Conservation (phyloP, 2,888 invertebrate genomes). For the Phoenoteleia sp. region DNA sequence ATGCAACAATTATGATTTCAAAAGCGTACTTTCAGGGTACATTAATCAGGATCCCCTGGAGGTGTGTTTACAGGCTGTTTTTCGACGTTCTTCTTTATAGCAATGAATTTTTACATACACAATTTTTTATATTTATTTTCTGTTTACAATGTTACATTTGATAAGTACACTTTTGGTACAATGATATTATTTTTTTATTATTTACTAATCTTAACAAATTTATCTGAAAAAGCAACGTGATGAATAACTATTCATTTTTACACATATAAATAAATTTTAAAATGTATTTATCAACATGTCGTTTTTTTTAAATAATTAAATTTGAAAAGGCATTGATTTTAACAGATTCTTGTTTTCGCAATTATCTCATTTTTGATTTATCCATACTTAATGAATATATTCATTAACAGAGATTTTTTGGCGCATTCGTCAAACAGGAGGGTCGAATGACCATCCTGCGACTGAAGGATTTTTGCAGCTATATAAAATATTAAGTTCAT, state of each 20-base stretch:
- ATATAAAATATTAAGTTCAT: constrained; percentile 12
- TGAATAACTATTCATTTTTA: no score
- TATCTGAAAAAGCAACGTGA: no score
- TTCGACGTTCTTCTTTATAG: background rate
- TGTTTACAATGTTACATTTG: no score
- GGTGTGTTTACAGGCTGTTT: background rate
- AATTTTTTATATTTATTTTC: background rate
- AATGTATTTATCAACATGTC: no score
- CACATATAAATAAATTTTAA: no score
- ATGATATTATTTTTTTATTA: background rate
- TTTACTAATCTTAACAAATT: no score
- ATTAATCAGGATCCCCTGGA: background rate
- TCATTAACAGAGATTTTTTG: constrained; percentile 25
- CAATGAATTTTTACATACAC: background rate
- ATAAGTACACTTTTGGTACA: background rate
- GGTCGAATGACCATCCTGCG: constrained; percentile 17
- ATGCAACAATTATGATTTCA: background rate
- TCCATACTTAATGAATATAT: background rate
- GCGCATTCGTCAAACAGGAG: background rate
- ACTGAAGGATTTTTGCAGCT: background rate
- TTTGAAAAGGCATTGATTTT: no score
- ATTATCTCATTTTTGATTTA: background rate
- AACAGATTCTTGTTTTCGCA: no score
- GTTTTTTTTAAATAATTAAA: no score
- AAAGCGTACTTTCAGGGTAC: background rate